Percentiles rank a stretch among this genome's conserved stretches.
Conservation (phyloP, 1,140 invertebrate species). For the Subanguina moxae region DNA sequence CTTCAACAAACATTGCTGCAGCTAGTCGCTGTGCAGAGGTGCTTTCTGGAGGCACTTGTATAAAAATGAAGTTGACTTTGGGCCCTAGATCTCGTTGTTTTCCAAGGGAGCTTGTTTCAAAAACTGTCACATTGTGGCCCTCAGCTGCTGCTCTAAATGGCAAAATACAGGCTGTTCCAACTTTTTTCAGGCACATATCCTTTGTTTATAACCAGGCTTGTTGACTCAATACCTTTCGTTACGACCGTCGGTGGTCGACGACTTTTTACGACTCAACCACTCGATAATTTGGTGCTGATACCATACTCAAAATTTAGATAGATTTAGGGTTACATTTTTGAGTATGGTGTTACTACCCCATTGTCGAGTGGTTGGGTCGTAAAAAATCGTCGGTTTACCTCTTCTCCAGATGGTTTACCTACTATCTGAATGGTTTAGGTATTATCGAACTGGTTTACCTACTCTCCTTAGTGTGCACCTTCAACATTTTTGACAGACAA, state of each 20-base stretch:
- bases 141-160: constrained; percentile 11
- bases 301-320: no score
- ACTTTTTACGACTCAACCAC: no score
- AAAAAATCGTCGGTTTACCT: no score
- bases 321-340: no score
- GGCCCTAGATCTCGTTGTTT: constrained; percentile 34
- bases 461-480: not conserved
- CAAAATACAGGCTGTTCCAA: no score
- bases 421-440: constrained; percentile 3
- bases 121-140: constrained; percentile 31
- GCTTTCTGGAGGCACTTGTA: constrained; percentile 24
- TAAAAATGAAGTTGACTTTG: constrained; percentile 25
- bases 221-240: no score
- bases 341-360: no score
- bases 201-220: no score
- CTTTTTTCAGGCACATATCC: no score
- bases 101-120: constrained; percentile 24
- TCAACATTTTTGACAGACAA: constrained; percentile 8
- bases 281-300: no score
- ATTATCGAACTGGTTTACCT: constrained; percentile 5
- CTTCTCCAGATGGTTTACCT: not conserved
- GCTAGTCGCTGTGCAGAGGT: constrained; percentile 16
- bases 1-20: constrained; percentile 18
- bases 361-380: no score
- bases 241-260: no score